phyloP scores from a whole-genome alignment of 2,888 invertebrate genomes.

The Drosophila silvestris region DNA sequence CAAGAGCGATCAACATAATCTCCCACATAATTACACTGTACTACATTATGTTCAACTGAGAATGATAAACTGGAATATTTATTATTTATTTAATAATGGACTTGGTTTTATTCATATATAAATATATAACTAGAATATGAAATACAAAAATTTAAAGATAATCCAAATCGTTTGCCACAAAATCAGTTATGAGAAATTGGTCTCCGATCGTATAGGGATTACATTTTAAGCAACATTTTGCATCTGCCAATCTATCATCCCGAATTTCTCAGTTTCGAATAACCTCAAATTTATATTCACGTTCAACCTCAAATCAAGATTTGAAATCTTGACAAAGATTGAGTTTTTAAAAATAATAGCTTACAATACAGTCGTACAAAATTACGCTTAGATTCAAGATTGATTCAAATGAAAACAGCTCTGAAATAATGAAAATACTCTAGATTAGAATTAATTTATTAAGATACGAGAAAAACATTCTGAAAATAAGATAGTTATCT shows the following conservation, averaged over 20 bases:
- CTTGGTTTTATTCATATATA: not conserved
- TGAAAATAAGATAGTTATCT: not conserved
- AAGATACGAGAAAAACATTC: not conserved
- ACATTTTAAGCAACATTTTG: not conserved
- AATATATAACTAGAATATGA: not conserved
- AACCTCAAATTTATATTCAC: not conserved
- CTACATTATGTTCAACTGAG: not conserved
- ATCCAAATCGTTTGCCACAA: not conserved
- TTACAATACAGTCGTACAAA: not conserved
- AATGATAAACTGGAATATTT: not conserved
- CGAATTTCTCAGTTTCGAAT: not conserved
- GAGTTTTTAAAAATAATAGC: not conserved
- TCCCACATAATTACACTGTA: conserved; percentile 18
- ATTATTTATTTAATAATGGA: not conserved
- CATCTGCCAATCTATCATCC: not conserved
- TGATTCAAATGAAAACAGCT: not conserved
- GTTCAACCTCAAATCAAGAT: not conserved
- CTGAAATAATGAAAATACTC: not conserved
- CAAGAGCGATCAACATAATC: conserved; percentile 7
- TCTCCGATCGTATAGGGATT: not conserved
- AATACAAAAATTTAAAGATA: not conserved
- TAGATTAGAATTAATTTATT: not conserved
- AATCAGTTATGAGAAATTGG: not conserved
- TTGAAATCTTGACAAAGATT: not conserved
- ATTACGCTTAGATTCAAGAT: not conserved